Conservation (phyloP, 2,113 vertebrate genomes). For the Eolophus roseicapilla region DNA sequence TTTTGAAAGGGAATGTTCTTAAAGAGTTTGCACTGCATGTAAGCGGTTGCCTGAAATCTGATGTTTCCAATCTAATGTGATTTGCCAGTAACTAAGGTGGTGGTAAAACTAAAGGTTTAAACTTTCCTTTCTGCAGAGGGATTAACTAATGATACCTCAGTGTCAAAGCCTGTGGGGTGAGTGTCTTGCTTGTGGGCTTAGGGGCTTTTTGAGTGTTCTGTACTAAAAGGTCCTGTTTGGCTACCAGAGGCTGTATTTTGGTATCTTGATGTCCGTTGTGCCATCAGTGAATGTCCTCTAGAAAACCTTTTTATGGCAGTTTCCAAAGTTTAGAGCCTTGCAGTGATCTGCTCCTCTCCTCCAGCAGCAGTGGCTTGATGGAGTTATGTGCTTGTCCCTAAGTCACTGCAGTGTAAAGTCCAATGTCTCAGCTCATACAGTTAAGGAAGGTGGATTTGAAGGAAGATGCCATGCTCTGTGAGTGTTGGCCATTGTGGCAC, state of each 20-base stretch:
- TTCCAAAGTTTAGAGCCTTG: neutral
- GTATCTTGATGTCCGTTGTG: neutral
- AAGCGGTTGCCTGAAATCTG: neutral
- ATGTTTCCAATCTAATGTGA: accelerated
- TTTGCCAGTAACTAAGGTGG: neutral
- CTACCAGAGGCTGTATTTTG: neutral
- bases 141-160: neutral
- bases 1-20: neutral
- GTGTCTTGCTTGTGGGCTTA: neutral
- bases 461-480: neutral
- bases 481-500: neutral
- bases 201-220: neutral
- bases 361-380: neutral
- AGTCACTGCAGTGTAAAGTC: neutral
- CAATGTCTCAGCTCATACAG: neutral
- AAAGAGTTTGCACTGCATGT: neutral
- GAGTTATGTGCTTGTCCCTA: accelerated
- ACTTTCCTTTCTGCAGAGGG: neutral
- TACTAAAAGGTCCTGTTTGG: neutral
- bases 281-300: neutral
- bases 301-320: neutral
- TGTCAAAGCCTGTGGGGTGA: neutral
- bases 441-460: neutral
- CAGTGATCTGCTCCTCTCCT: neutral
- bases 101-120: neutral